Conservation (phyloP, 2,113 vertebrate genomes). For the cat (Felis catus) region DNA sequence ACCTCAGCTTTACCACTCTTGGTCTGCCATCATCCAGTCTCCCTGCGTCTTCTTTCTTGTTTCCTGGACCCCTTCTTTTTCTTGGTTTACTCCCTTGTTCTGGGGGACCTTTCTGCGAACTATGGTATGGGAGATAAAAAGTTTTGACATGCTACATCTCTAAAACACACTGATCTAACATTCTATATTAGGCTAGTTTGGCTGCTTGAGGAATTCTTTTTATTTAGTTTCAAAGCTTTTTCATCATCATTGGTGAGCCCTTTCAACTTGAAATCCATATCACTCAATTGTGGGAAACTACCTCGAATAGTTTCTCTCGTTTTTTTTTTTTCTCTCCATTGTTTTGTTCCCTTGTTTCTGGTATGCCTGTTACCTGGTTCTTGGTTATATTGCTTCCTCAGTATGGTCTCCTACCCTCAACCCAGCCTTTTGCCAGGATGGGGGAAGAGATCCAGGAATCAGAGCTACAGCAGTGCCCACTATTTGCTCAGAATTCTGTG, state of each 20-base stretch:
- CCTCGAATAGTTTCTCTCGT: not conserved
- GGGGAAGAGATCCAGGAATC: not conserved
- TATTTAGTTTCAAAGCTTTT: not conserved
- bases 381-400: not conserved
- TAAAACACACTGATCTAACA: not conserved
- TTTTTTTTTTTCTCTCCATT: not conserved
- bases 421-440: not conserved
- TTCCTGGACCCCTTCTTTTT: not conserved
- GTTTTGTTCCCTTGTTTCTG: not conserved
- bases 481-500: not conserved
- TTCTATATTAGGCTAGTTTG: not conserved
- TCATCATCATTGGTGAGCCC: not conserved
- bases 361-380: not conserved
- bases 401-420: not conserved
- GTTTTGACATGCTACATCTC: not conserved
- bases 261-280: not conserved
- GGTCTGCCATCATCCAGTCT: not conserved
- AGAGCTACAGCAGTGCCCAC: not conserved
- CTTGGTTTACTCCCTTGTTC: not conserved
- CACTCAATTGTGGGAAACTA: not conserved
- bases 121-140: not conserved
- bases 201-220: not conserved
- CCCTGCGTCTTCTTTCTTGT: not conserved
- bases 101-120: not conserved
- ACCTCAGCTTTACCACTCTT: not conserved